A percentile compares a stretch with the other conserved stretches of the same genome.
Conservation (phyloP, 2,888 invertebrate species). For the Lasioglossum morio region DNA sequence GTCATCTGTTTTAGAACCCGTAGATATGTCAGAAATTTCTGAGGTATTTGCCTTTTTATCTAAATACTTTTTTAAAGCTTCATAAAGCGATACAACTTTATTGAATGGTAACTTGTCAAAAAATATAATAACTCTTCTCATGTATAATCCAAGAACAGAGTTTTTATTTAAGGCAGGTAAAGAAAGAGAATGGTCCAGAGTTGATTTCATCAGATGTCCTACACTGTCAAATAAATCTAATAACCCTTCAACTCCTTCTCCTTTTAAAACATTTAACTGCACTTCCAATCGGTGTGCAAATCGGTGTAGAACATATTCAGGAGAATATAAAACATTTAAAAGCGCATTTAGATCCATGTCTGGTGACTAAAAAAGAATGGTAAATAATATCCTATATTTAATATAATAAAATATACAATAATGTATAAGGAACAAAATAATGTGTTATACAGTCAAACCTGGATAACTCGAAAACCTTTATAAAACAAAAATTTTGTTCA, state of each 20-base stretch:
- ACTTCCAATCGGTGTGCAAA: constrained; percentile 88
- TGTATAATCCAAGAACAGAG: constrained; percentile 90
- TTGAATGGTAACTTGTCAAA: constrained; percentile 94
- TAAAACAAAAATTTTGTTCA: too few species aligned
- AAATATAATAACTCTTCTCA: constrained; percentile 92
- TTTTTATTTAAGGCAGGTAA: constrained; percentile 78
- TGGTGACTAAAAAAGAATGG: constrained; percentile 87
- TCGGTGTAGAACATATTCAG: constrained; percentile 87
- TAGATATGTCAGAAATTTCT: constrained; percentile 56
- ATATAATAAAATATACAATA: not conserved
- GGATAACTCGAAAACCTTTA: too few species aligned
- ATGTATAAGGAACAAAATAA: not conserved
- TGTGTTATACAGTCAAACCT: not conserved
- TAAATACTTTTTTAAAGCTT: constrained; percentile 83
- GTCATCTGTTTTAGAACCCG: constrained; percentile 59
- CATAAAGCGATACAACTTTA: constrained; percentile 91
- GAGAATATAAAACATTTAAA: constrained; percentile 88
- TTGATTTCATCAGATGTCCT: constrained; percentile 87
- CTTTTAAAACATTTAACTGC: constrained; percentile 87
- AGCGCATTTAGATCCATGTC: constrained; percentile 91
- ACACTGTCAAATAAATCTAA: constrained; percentile 88
- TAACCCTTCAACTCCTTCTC: constrained; percentile 86
- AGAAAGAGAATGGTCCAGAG: constrained; percentile 76
- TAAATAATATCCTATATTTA: not conserved
- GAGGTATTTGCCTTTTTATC: constrained; percentile 45